Percentiles rank a stretch among this genome's conserved stretches.
These are phyloP conservation scores for Chromobotia macracanthus DNA, from an alignment of 2,797 vertebrate species.

Conservation along the genomic window DNA sequence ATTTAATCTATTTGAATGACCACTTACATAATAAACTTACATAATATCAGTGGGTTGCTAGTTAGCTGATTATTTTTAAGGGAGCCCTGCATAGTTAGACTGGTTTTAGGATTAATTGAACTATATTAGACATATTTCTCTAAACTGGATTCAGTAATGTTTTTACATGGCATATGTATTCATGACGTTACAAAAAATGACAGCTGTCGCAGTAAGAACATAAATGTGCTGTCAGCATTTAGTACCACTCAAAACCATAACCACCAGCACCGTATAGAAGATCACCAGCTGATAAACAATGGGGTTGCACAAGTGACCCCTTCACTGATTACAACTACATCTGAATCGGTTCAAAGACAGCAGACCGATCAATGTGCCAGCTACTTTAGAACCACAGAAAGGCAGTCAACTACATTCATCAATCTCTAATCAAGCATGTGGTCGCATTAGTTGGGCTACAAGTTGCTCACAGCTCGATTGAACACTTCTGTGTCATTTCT, in stretches of 20 bases:
- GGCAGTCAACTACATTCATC: slow-evolving; percentile 35
- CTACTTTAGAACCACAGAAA: slow-evolving; percentile 8
- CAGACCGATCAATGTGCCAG: slow-evolving; percentile 15
- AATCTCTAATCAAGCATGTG: slow-evolving; percentile 7
- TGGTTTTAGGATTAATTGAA: background rate
- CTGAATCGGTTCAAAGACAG: slow-evolving; percentile 10
- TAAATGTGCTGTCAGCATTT: background rate
- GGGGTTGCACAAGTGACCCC: background rate
- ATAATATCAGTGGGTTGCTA: background rate
- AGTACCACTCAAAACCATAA: background rate
- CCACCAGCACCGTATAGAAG: background rate
- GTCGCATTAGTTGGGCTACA: background rate
- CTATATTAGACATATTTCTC: background rate
- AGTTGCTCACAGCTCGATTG: background rate
- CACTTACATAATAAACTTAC: too few relatives aligned
- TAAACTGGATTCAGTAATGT: too few relatives aligned
- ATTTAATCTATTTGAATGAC: background rate
- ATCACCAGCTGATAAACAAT: background rate
- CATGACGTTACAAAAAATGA: too few relatives aligned
- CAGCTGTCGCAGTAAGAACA: too few relatives aligned
- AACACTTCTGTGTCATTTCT: background rate
- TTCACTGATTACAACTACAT: slow-evolving; percentile 21
- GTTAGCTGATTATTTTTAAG: background rate
- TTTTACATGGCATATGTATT: too few relatives aligned
- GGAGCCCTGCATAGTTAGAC: background rate